A percentile compares a stretch with the other conserved stretches of the same genome.
phyloP scores from a whole-genome alignment of 2,888 invertebrate genomes.

The Drosophila putrida region DNA sequence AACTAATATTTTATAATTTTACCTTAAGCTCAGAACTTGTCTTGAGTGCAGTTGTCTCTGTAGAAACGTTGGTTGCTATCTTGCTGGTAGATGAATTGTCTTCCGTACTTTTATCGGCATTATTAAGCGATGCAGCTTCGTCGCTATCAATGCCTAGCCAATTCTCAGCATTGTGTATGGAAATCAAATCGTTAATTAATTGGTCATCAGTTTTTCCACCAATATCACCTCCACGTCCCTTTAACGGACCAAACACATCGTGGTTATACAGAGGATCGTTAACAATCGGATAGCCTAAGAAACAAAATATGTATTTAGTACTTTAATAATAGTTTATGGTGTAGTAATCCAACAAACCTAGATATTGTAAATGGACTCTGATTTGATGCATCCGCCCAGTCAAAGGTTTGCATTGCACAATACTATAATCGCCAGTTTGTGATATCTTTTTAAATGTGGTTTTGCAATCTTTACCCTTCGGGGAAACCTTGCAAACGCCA shows the following conservation, averaged over 20 bases:
- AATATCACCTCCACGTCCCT: conserved; percentile 94
- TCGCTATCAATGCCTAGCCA: conserved; percentile 96
- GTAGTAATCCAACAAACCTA: conserved; percentile 87
- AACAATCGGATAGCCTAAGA: conserved; percentile 95
- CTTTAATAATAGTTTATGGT: no score
- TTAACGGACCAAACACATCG: conserved; percentile 95
- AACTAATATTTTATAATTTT: background rate
- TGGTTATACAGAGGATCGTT: conserved; percentile 99
- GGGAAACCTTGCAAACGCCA: conserved; percentile 96
- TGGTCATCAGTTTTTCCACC: conserved; percentile 95
- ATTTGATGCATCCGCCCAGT: conserved; percentile 99
- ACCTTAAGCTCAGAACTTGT: conserved; percentile 16
- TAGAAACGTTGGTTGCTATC: background rate
- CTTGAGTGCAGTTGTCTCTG: background rate
- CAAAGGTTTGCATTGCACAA: conserved; percentile 96
- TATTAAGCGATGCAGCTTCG: conserved; percentile 13
- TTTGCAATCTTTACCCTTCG: conserved; percentile 96
- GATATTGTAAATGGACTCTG: conserved; percentile 97
- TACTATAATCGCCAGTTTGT: conserved; percentile 94
- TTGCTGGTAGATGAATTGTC: conserved; percentile 66
- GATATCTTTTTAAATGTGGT: conserved; percentile 95
- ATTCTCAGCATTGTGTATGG: conserved; percentile 96
- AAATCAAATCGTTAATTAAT: conserved; percentile 93
- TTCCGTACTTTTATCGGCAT: background rate
- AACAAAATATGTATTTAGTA: background rate